These are phyloP conservation scores for Zaprionus bogoriensis DNA, from an alignment of 2,888 invertebrate genomes.

Conservation along the genomic window DNA sequence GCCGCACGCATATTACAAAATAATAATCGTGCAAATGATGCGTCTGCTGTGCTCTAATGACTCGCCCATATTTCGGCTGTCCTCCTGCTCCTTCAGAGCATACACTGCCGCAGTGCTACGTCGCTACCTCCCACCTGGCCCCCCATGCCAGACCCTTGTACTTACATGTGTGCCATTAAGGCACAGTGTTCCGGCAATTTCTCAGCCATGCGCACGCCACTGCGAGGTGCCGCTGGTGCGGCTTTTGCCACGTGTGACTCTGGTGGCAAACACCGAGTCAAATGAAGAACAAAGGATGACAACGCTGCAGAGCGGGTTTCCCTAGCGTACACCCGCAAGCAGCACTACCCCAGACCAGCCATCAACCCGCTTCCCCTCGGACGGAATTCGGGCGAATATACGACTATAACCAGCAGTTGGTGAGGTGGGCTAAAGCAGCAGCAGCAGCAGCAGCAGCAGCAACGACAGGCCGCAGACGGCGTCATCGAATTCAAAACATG, in stretches of 20 bases:
- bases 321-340: conserved; percentile 24
- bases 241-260: conserved; percentile 22
- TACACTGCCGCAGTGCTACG: background rate
- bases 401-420: conserved; percentile 49
- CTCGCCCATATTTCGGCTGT: background rate
- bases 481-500: conserved; percentile 53
- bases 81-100: too few relatives aligned
- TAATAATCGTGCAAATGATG: background rate
- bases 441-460: conserved; percentile 10
- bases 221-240: conserved; percentile 2
- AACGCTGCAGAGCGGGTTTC: conserved; percentile 17
- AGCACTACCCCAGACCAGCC: background rate
- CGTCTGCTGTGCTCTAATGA: background rate
- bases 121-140: background rate
- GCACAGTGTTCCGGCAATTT: conserved; percentile 32
- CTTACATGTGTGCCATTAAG: conserved; percentile 11
- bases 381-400: conserved; percentile 37
- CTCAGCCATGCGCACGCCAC: conserved; percentile 25
- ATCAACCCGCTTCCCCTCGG: background rate
- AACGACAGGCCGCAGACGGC: conserved; percentile 47
- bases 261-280: conserved; percentile 35
- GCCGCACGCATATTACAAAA: too few relatives aligned
- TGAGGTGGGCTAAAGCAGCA: too few relatives aligned
- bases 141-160: too few relatives aligned
- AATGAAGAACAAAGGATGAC: conserved; percentile 54